phyloP scores from a whole-genome alignment of 2,797 vertebrate species.

The Champsocephalus gunnari region DNA sequence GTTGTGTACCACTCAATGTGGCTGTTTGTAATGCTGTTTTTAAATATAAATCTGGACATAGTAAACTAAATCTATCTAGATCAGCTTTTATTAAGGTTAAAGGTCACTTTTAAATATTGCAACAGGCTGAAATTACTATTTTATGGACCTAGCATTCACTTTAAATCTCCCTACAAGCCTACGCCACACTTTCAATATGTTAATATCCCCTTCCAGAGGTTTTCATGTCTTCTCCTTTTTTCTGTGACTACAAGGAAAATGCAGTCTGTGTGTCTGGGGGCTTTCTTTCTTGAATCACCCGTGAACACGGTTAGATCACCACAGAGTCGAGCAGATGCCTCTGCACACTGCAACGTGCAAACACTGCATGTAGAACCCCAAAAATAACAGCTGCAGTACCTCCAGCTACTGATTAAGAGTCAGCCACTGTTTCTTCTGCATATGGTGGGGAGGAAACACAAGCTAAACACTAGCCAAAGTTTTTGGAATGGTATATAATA shows the following conservation, averaged over 20 bases:
- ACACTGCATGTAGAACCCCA: constrained; percentile 42
- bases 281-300: constrained; percentile 45
- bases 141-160: constrained; percentile 19
- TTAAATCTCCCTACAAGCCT: constrained; percentile 38
- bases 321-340: constrained; percentile 55
- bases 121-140: constrained; percentile 38
- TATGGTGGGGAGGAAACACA: constrained; percentile 6
- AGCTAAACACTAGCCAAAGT: constrained; percentile 9
- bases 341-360: constrained; percentile 31
- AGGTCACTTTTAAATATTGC: constrained; percentile 38
- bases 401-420: constrained; percentile 61
- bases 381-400: constrained; percentile 66
- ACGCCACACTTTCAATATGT: constrained; percentile 36
- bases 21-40: background rate
- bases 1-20: background rate
- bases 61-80: constrained; percentile 9
- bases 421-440: constrained; percentile 45
- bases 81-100: constrained; percentile 22
- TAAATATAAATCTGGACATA: background rate
- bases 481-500: background rate
- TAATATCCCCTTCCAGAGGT: constrained; percentile 40
- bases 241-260: constrained; percentile 27
- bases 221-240: constrained; percentile 43
- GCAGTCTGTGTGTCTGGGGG: constrained; percentile 38
- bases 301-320: constrained; percentile 29